phyloP scores from a whole-genome alignment of 2,113 vertebrate genomes.

The Clinocottus analis region DNA sequence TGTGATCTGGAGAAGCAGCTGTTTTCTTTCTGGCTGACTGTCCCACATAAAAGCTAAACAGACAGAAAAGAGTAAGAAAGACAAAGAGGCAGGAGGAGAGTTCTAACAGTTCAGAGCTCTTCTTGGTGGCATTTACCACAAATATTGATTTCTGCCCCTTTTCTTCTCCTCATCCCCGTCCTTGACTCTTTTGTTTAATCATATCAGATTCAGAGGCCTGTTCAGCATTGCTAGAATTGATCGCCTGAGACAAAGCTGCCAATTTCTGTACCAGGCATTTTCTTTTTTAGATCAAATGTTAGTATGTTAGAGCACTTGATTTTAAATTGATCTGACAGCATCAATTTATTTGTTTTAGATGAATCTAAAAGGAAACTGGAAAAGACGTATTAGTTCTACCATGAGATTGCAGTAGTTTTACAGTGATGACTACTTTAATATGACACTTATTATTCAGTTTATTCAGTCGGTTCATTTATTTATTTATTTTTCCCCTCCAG shows the following conservation, averaged over 20 bases:
- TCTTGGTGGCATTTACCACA: slow-evolving; percentile 62
- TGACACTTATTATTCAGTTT: neutral
- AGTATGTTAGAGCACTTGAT: slow-evolving; percentile 44
- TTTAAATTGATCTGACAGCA: slow-evolving; percentile 66
- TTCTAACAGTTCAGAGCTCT: slow-evolving; percentile 49
- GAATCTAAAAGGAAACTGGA: slow-evolving; percentile 48
- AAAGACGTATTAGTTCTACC: slow-evolving; percentile 49
- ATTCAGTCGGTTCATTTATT: neutral
- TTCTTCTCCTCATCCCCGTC: neutral
- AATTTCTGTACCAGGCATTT: slow-evolving; percentile 60
- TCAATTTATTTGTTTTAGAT: slow-evolving; percentile 61
- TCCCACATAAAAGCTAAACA: slow-evolving; percentile 18
- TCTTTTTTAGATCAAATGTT: slow-evolving; percentile 53
- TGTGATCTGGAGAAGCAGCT: slow-evolving; percentile 60
- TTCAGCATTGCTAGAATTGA: slow-evolving; percentile 73
- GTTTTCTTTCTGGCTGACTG: slow-evolving; percentile 34
- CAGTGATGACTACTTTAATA: slow-evolving; percentile 53
- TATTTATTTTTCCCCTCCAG: neutral
- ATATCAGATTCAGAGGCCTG: slow-evolving; percentile 71
- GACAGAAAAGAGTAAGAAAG: slow-evolving; percentile 17
- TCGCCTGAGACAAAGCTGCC: slow-evolving; percentile 69
- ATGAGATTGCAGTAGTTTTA: slow-evolving; percentile 40
- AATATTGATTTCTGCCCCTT: slow-evolving; percentile 61
- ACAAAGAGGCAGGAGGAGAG: neutral
- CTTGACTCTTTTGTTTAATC: slow-evolving; percentile 68